Base-by-base conservation (phyloP, 2,888 invertebrate genomes). In the Omphaloscelis lunosa region DNA sequence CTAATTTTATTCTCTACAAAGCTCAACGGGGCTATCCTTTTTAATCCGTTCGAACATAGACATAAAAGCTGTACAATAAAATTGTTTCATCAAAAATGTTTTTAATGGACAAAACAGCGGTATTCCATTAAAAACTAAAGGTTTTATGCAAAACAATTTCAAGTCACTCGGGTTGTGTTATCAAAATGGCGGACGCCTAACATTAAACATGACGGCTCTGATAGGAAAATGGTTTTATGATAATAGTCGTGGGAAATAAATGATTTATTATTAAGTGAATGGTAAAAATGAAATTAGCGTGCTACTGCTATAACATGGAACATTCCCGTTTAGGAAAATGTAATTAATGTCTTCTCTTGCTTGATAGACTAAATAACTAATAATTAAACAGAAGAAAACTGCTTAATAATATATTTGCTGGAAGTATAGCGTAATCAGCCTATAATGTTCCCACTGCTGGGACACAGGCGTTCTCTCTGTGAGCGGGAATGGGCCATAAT, bases 51-150 rank as follows among this genome's bases (percentile, higher is more conserved):
- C 56, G 56, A 61, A 73, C 39, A 74, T 74, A 73, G 63, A 83
- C 73, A 79, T 75, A 72, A 86, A 76, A 83, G 73, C 71, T 41
- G 23, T 20, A 61, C 65, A 75, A 39, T 72, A 70, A 62, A 79
- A 82, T 12, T 34, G 61, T 75, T 85, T 77, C 73, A 79, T 80
- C 77, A 84, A 86, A 83, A 79, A 58, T n/a, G 67, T 62, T 86
- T 76, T 83, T 79, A 86, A 79, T 79, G 79, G 62, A 74, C 53
- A 66, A 70, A 71, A 80, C 76, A 80, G 51, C 76, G 23, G 68
- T 69, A 65, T 79, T 75, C 86, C 79, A 84, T 85, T 85, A 82
- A 82, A 87, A 74, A 79, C 83, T 85, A 80, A 80, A 82, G 67
- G 79, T 77, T 85, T 83, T 78, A 75, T 67, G 78, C 56, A 67